Evolutionary conservation across 2,113 vertebrate species (phyloP), one percentile per base, ranked within the genome.

Genomic region (Pseudorasbora parva): DNA sequence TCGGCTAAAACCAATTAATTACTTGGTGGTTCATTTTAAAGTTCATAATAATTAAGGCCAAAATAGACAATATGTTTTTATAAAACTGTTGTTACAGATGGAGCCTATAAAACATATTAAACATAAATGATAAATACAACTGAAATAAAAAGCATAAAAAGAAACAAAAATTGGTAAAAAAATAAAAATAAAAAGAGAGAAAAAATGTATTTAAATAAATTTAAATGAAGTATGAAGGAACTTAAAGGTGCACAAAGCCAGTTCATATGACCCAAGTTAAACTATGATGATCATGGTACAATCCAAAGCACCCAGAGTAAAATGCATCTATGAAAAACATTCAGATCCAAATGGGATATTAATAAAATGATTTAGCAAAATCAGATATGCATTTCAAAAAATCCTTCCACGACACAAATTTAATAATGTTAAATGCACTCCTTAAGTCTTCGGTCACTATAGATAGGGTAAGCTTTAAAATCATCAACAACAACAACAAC

Each of bases 401-500:
- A 25, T 21, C 59, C 41, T 21, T 37, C 47, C 78, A 81, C 71
- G 78, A 84, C 30, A 77, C 45, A 51, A n/a, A 57, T 86, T 77
- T 86, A 81, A 84, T 86, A 84, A 86, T 80, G 62, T 82, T 64
- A 82, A 87, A 86, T 60, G 56, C 30, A 51, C 54, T 74, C 82
- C 69, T 83, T 83, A 82, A 82, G 75, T 77, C 62, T 57, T 73
- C 23, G 72, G 25, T 60, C 23, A 30, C 64, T 51, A 68, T 33
- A 75, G 81, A 90, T 81, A 93, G 91, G 47, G 88, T 85, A 64
- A 87, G 84, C 74, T 87, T 83, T 78, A 85, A 90, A 84, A 75
- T 78, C 2, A 33, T 78, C 14, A 78, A 68, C 82, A 60, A 83
- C 62, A 45, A 81, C 15, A 76, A 83, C 62, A 45, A 81, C 15